Evolutionary conservation across 1,140 invertebrate species (phyloP), one percentile per base, ranked within the genome.

Genomic region (Euura saliciscinereae): DNA sequence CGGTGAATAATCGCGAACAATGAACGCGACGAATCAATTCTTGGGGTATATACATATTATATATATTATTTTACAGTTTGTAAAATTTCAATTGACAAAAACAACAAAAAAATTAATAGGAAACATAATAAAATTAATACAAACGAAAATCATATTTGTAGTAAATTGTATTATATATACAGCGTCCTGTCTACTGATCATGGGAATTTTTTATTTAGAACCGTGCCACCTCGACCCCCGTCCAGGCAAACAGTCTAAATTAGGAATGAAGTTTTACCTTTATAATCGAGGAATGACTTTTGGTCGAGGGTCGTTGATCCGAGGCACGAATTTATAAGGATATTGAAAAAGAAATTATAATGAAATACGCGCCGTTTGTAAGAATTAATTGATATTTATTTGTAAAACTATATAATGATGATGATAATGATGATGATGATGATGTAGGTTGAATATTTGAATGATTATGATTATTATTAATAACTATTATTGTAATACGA

Each of bases 391-490:
- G 13, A 59, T 59, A 59, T 59, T 59, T 59, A 59, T 59, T 59
- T 59, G 51, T 59, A 59, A 59, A 59, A 59, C 51, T 8, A 3
- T 59, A n/a, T 59, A n/a, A 59, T 28, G 28, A 28, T 28, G n/a
- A n/a, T n/a, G n/a, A n/a, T n/a, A n/a, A n/a, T n/a, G n/a, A n/a
- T n/a, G n/a, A n/a, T n/a, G n/a, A n/a, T n/a, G 28, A 28, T 28
- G 28, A 28, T 28, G 28, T 28, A 28, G 13, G 51, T 59, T 59
- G 51, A 59, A 59, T 2, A 59, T 59, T 59, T 59, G 51, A 28
- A 64, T 64, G 8, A 82, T 79, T 79, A 78, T 69, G 73, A 78
- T 77, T 73, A 73, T 75, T 79, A 78, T 75, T 78, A 78, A 75
- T 78, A 28, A 74, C 70, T 75, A 75, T 72, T 64, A 74, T 69